Conservation (phyloP, 2,888 invertebrate species). For the Pterostichus madidus region DNA sequence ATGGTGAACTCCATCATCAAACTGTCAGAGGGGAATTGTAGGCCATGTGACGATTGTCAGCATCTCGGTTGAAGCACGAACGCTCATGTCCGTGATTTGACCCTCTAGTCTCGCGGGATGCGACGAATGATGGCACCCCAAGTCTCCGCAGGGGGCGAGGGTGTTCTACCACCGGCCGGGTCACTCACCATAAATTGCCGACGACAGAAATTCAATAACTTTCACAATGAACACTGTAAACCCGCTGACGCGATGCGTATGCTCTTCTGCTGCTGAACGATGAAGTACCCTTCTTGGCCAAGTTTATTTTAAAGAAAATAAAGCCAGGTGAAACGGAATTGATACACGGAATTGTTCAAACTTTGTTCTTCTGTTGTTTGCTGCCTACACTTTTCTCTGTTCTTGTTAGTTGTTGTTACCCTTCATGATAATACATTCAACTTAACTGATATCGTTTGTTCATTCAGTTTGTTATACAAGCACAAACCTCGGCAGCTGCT, state of each 20-base stretch:
- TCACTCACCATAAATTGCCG: conserved; percentile 66
- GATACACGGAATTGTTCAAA: conserved; percentile 43
- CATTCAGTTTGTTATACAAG: neutral
- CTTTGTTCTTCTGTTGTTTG: conserved; percentile 23
- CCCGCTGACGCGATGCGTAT: conserved; percentile 62
- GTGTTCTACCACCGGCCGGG: conserved; percentile 20
- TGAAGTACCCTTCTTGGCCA: conserved; percentile 31
- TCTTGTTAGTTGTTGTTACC: neutral
- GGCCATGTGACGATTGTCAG: conserved; percentile 32
- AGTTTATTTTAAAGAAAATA: conserved; percentile 49
- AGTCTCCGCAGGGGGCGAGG: conserved; percentile 9
- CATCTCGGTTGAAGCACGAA: neutral
- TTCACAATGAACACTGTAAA: conserved; percentile 64
- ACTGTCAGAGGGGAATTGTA: neutral
- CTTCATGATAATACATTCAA: neutral
- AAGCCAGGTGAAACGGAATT: conserved; percentile 44
- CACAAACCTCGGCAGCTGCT: too few species aligned
- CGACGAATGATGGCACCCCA: neutral
- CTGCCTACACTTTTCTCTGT: neutral
- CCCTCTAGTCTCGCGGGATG: conserved; percentile 53
- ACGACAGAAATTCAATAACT: conserved; percentile 64
- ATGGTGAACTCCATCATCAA: too few species aligned
- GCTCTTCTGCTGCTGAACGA: conserved; percentile 20
- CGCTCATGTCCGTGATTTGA: conserved; percentile 44
- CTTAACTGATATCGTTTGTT: neutral